Evolutionary conservation across 1,140 invertebrate genomes (phyloP).

Genomic region (Drosophila funebris): DNA sequence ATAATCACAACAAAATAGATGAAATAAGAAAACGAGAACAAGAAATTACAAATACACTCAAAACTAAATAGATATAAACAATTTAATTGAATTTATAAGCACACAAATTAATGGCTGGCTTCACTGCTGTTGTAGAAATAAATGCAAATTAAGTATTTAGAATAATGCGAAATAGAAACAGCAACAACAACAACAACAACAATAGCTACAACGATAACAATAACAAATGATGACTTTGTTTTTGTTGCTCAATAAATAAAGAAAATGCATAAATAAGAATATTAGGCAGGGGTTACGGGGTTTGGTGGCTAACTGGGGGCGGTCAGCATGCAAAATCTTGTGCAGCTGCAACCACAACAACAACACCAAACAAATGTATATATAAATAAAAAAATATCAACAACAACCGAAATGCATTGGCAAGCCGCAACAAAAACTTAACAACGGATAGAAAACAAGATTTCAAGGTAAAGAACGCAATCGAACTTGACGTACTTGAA

Average conservation of each 20-base stretch:
- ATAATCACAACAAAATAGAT: conserved; percentile 24
- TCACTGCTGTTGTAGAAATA: conserved; percentile 53
- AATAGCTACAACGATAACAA: background rate
- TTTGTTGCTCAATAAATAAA: conserved; percentile 69
- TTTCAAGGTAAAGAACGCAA: conserved; percentile 82
- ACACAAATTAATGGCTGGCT: conserved; percentile 62
- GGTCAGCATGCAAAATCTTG: conserved; percentile 68
- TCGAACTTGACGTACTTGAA: conserved; percentile 82
- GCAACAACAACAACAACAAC: conserved; percentile 43
- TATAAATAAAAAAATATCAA: conserved; percentile 14
- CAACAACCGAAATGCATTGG: conserved; percentile 54
- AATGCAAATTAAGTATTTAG: conserved; percentile 79
- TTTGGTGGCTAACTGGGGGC: background rate
- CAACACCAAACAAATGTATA: conserved; percentile 6
- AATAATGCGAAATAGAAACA: conserved; percentile 49
- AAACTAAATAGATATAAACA: conserved; percentile 65
- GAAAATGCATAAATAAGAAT: conserved; percentile 77
- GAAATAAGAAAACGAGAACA: conserved; percentile 27
- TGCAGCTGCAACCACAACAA: conserved; percentile 63
- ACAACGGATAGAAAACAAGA: conserved; percentile 81
- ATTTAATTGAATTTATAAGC: conserved; percentile 79
- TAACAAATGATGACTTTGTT: conserved; percentile 64
- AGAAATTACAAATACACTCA: conserved; percentile 38
- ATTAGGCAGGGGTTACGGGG: conserved; percentile 52
- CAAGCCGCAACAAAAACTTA: conserved; percentile 56